Evolutionary conservation across 2,888 invertebrate genomes (phyloP), one percentile per base, ranked within the genome.

Genomic region (Dryococelus australis): DNA sequence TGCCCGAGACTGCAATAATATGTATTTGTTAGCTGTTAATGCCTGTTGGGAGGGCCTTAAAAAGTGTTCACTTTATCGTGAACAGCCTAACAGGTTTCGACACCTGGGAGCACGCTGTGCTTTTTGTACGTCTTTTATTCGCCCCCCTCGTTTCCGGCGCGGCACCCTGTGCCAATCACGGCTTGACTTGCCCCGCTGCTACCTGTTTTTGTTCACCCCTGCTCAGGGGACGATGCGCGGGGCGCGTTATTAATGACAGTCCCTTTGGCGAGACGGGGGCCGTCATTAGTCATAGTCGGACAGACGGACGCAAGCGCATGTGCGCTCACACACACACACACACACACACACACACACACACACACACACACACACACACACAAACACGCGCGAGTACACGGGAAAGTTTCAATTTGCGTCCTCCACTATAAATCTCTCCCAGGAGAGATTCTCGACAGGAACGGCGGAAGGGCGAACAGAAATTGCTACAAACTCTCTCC

Each of bases 401-500:
- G 65, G 24, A 65, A 47, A 65, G 65, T 65, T 65, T 65, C 65
- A 65, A 65, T 65, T 65, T 65, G 65, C 65, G 65, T 65, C 65
- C 65, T 16, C 65, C 13, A 6, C 65, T 5, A 65, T 65, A 65
- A 65, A 65, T 65, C 65, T 47, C 47, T 47, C 65, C 65, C n/a
- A n/a, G 65, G 65, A 65, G 20, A n/a, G 65, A 65, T 65, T n/a
- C n/a, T 8, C 65, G 65, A 65, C 65, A 16, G n/a, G 16, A 9
- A 8, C 8, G 65, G 65, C 24, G 20, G 65, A 65, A 65, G n/a
- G 65, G 65, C 65, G 65, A 65, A 24, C 65, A 65, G 65, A 65
- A 65, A 65, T 65, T 65, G 20, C 65, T 65, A 65, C n/a, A 65
- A 51, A 65, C 65, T n/a, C 65, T 65, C 65, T 65, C 13, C n/a